These are phyloP conservation scores for Leucosticte australis DNA, from an alignment of 2,113 vertebrate genomes.

Conservation along the genomic window DNA sequence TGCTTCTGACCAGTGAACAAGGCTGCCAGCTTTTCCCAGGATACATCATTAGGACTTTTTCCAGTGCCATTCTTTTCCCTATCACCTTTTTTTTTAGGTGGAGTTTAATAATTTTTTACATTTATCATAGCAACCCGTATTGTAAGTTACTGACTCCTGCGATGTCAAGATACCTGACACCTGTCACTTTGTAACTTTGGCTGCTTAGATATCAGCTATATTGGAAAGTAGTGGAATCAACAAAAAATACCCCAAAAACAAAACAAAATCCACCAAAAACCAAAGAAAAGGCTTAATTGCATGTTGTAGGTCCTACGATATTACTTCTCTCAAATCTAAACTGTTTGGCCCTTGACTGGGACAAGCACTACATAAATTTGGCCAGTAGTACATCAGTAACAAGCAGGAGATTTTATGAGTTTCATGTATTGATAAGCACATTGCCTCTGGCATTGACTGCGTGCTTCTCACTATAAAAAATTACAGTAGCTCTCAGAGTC, in stretches of 20 bases:
- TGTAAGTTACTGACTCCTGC: background rate
- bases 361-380: background rate
- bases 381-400: background rate
- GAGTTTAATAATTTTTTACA: background rate
- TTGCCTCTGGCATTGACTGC: background rate
- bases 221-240: background rate
- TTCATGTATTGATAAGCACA: background rate
- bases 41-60: background rate
- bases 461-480: background rate
- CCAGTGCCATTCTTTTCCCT: background rate
- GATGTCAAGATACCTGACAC: background rate
- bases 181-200: background rate
- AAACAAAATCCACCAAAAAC: no score
- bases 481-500: background rate
- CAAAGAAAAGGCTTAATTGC: background rate
- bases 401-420: background rate
- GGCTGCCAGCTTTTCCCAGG: background rate
- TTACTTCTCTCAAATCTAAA: background rate
- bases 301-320: background rate
- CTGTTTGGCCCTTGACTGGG: background rate
- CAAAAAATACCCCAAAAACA: background rate
- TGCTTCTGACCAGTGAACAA: background rate
- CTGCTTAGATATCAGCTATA: background rate
- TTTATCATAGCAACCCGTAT: background rate
- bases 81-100: background rate